phyloP scores from a whole-genome alignment of 2,888 invertebrate genomes.

The Petrolisthes manimaculis region DNA sequence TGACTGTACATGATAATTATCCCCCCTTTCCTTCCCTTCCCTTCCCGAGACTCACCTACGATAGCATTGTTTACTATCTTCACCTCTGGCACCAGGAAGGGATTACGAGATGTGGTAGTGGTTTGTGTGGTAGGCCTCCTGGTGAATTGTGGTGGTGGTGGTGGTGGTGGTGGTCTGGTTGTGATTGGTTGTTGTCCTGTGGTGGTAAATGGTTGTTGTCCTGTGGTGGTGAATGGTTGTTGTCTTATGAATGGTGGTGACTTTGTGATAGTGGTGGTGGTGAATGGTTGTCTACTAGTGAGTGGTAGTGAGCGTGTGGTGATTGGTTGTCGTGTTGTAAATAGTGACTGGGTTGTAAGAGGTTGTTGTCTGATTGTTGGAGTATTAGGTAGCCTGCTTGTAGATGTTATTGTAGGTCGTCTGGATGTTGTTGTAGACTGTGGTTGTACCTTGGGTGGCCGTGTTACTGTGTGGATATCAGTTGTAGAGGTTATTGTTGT shows the following conservation, averaged over 20 bases:
- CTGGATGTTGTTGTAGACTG: conserved; percentile 5
- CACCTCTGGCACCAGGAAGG: conserved; percentile 10
- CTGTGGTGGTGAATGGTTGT: conserved; percentile 16
- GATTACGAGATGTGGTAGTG: conserved; percentile 4
- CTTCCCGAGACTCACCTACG: not conserved
- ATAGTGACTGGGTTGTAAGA: not conserved
- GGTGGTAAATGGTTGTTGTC: conserved; percentile 29
- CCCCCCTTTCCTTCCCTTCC: too few relatives aligned
- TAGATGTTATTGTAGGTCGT: not conserved
- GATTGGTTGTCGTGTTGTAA: not conserved
- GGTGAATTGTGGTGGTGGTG: conserved; percentile 14
- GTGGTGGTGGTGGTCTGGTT: conserved; percentile 7
- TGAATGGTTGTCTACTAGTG: conserved; percentile 1
- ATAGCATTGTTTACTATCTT: conserved; percentile 45
- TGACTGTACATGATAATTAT: too few relatives aligned
- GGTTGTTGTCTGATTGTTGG: conserved; percentile 4
- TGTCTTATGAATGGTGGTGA: conserved; percentile 22
- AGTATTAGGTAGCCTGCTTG: not conserved
- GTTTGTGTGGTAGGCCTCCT: not conserved
- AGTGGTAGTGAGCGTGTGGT: conserved; percentile 24
- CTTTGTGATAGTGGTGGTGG: conserved; percentile 24
- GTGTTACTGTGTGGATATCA: not conserved
- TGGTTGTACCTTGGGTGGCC: not conserved
- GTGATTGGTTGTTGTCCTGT: conserved; percentile 28
- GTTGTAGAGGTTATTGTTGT: not conserved